Base-by-base conservation (phyloP, 1,140 invertebrate genomes). In the Ooceraea biroi region DNA sequence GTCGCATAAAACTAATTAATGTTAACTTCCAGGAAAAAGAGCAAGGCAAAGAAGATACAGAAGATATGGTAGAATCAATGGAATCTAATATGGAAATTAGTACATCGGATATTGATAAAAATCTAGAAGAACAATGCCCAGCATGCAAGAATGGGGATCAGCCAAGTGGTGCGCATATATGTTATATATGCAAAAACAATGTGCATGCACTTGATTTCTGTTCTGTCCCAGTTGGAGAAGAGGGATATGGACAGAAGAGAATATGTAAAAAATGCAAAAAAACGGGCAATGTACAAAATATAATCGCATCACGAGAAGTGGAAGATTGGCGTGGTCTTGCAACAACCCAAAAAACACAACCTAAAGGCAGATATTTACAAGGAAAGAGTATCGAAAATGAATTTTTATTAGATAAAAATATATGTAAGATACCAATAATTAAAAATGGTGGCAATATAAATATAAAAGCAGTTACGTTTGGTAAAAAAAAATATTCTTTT, bases 401-500 rank as follows among this genome's bases (percentile, higher is more conserved):
- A 3, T 25, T 66, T 48, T n/a, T 48, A 22, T 66, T 66, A 17
- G 19, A 66, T 25, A n/a, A n/a, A n/a, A n/a, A n/a, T n/a, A n/a
- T n/a, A n/a, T n/a, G n/a, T n/a, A n/a, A n/a, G n/a, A n/a, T 66
- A 27, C 44, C 63, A 25, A 66, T 66, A 46, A 46, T 66, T 22
- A 66, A 66, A 66, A 66, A 25, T 48, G 63, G 63, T 66, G 44
- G 19, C 25, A 66, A 66, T 12, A 1, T 48, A 14, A 25, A 19
- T 5, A 11, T 66, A 48, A 66, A 66, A 66, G n/a, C 14, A 14
- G 8, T 66, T 14, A 66, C n/a, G n/a, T 46, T 66, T 25, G 11
- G 19, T 25, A 66, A 48, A 8, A 3, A 48, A 7, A 48, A 48
- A 46, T 66, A 48, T 46, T 46, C 41, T 48, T 25, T 66, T 48